Conservation (phyloP, 2,797 vertebrate species). For the Pangasius djambal region DNA sequence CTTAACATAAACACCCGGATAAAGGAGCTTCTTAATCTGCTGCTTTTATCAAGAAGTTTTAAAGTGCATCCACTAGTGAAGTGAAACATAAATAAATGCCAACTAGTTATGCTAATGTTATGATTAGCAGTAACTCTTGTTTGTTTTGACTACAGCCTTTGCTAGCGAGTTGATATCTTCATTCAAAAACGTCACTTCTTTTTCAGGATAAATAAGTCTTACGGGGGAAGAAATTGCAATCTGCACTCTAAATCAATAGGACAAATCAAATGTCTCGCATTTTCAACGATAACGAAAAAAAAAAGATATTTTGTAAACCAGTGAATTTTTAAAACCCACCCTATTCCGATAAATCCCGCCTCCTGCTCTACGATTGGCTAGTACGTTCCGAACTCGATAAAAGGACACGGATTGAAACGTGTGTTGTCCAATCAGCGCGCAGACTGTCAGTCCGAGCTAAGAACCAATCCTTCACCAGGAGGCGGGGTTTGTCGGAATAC, state of each 20-base stretch:
- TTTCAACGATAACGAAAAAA: not conserved
- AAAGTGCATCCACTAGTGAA: not conserved
- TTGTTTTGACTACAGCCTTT: slow-evolving; percentile 17
- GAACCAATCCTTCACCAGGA: not conserved
- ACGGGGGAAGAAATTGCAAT: too few relatives aligned
- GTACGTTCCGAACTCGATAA: not conserved
- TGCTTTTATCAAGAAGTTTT: not conserved
- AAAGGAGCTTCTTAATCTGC: not conserved
- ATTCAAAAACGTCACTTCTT: not conserved
- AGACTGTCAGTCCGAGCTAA: too few relatives aligned
- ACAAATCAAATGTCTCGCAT: not conserved
- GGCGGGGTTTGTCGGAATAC: not conserved
- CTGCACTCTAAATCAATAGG: not conserved
- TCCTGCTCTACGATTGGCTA: not conserved
- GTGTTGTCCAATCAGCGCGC: not conserved
- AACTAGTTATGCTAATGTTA: slow-evolving; percentile 11
- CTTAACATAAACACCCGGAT: not conserved
- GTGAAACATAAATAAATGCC: not conserved
- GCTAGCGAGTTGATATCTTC: not conserved
- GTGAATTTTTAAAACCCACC: not conserved
- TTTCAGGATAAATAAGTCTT: not conserved
- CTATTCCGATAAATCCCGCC: slow-evolving; percentile 21
- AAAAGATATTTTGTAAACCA: not conserved
- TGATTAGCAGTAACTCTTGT: slow-evolving; percentile 20
- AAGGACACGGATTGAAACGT: too few relatives aligned